phyloP scores from a whole-genome alignment of 2,888 invertebrate species.

The Cosmorhoe ocellata region DNA sequence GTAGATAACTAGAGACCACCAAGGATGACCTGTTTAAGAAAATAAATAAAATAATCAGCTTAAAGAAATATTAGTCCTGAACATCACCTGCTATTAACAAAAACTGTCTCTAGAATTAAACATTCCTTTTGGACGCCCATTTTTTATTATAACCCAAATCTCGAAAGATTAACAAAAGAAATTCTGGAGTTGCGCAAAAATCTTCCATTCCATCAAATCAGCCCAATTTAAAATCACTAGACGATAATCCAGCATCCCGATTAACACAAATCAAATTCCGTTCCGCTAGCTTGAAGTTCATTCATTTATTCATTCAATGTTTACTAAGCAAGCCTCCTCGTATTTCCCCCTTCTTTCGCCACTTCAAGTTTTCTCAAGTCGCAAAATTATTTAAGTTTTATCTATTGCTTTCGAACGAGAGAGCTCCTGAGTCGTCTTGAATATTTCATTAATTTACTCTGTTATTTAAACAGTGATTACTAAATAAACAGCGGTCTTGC shows the following conservation, averaged over 20 bases:
- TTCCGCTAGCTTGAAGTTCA: conserved; percentile 37
- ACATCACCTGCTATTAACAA: too few relatives aligned
- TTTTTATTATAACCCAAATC: too few relatives aligned
- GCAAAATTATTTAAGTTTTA: conserved; percentile 54
- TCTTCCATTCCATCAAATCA: conserved; percentile 14
- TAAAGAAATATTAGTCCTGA: too few relatives aligned
- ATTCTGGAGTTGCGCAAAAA: conserved; percentile 3
- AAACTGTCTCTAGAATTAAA: too few relatives aligned
- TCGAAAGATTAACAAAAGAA: not conserved
- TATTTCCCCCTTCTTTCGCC: conserved; percentile 22
- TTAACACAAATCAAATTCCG: conserved; percentile 36
- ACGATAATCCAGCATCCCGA: conserved; percentile 23
- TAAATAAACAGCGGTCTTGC: conserved; percentile 58
- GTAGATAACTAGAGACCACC: conserved; percentile 78
- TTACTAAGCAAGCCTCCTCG: conserved; percentile 51
- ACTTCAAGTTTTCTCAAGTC: conserved; percentile 44
- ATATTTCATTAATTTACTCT: conserved; percentile 71
- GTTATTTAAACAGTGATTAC: conserved; percentile 64
- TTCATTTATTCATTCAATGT: conserved; percentile 66
- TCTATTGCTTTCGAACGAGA: conserved; percentile 40
- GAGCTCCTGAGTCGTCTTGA: conserved; percentile 56
- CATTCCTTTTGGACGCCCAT: too few relatives aligned
- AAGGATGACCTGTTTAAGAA: conserved; percentile 57
- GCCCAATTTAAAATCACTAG: conserved; percentile 24
- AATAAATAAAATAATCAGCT: not conserved